A percentile compares a stretch with the other conserved stretches of the same genome.
phyloP scores from a whole-genome alignment of 2,888 invertebrate genomes.

The Limnephilus auricula region DNA sequence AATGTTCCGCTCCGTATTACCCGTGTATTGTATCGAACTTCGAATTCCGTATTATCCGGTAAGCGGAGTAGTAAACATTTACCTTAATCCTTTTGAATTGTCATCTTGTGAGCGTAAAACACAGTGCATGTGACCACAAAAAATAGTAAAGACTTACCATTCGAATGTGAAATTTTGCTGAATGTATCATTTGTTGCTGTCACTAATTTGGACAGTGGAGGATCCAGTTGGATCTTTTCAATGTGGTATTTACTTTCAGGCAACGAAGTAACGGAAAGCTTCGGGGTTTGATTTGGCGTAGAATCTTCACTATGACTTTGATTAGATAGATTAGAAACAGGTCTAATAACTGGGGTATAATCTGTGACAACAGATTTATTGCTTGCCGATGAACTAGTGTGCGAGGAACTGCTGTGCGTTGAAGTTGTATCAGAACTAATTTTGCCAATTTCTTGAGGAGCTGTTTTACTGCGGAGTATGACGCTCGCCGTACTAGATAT shows the following conservation, averaged over 20 bases:
- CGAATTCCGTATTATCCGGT: too few species aligned
- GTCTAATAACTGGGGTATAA: constrained; percentile 50
- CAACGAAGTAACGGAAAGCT: neutral
- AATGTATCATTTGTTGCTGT: neutral
- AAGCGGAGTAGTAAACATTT: too few species aligned
- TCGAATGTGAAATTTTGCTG: constrained; percentile 49
- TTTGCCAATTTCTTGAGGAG: constrained; percentile 40
- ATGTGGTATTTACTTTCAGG: neutral
- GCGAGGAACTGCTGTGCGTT: neutral
- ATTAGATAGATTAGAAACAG: constrained; percentile 52
- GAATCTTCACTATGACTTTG: constrained; percentile 38
- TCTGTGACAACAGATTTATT: neutral
- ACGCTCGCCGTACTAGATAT: constrained; percentile 66
- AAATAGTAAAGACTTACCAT: constrained; percentile 46
- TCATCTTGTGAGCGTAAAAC: neutral
- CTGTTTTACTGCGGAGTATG: constrained; percentile 66
- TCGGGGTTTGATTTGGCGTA: neutral
- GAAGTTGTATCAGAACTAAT: neutral
- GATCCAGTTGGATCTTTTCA: constrained; percentile 23
- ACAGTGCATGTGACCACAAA: neutral
- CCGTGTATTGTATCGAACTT: too few species aligned
- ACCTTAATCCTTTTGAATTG: neutral
- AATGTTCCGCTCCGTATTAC: too few species aligned
- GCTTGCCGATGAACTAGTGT: constrained; percentile 8
- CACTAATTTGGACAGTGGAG: neutral